Evolutionary conservation across 2,888 invertebrate species (phyloP).

Genomic region (Habrosyne pyritoides): DNA sequence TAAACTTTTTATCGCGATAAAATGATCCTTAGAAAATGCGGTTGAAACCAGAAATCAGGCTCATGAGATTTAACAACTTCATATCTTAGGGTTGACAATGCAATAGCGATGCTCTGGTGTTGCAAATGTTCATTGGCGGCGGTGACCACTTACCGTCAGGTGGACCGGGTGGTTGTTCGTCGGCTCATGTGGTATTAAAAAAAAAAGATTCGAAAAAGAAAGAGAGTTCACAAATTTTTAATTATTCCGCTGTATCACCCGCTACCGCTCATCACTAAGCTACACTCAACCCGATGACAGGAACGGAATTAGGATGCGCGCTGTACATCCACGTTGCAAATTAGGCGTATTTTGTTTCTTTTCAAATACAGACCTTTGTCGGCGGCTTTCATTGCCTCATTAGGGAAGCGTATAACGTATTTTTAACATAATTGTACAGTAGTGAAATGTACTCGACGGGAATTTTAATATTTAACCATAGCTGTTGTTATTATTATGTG

Average conservation of each 20-base stretch:
- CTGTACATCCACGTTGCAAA: slow-evolving; percentile 16
- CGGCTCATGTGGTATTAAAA: too few species aligned
- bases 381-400: slow-evolving; percentile 7
- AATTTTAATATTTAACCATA: not conserved
- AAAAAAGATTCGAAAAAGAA: too few species aligned
- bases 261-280: slow-evolving; percentile 4
- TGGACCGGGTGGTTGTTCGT: too few species aligned
- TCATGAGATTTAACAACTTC: too few species aligned
- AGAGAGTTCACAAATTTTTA: too few species aligned
- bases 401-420: not conserved
- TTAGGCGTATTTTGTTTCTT: slow-evolving; percentile 11
- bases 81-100: too few species aligned
- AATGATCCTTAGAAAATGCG: too few species aligned
- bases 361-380: slow-evolving; percentile 2
- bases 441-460: not conserved
- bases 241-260: not conserved
- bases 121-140: too few species aligned
- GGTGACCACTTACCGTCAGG: too few species aligned
- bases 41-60: too few species aligned
- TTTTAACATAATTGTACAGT: not conserved
- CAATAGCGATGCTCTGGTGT: too few species aligned
- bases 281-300: slow-evolving; percentile 10
- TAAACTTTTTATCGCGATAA: too few species aligned
- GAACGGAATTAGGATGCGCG: slow-evolving; percentile 17
- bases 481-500: not conserved